Base-by-base conservation (phyloP, 2,888 invertebrate genomes). In the Chrysolina americana region DNA sequence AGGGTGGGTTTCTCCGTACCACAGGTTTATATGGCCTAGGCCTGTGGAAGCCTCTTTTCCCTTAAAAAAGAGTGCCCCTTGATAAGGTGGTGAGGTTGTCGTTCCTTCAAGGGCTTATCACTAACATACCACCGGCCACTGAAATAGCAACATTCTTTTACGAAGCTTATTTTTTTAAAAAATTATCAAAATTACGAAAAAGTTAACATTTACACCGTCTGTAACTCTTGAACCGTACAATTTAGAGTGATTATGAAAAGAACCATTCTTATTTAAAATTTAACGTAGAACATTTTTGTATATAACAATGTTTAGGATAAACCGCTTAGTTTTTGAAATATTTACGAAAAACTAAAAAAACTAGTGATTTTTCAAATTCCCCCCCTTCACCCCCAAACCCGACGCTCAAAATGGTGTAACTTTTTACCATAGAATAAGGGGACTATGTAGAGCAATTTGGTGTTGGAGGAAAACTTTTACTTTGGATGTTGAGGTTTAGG, bases 31-130 rank as follows among this genome's bases (percentile, higher is more conserved):
- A 69, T 69, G 69, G 69, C 69, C 69, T 62, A 62, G 62, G 69
- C 69, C 62, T 59, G 69, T 69, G 69, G 69, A 69, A 69, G 53
- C 56, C 71, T 71, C 65, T 65, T 65, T 71, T 65, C 71, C 56
- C 65, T 56, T 71, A 71, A 71, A 71, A 65, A 71, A 62, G 59
- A 71, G 71, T 62, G 50, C 71, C 71, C 65, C 71, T 71, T 71
- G 64, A 48, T 44, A 64, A 70, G 47, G 17, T 11, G 62, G 17
- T 62, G 63, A 56, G 36, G 50, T 21, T 62, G 44, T 41, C 44
- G 53, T 56, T 68, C 53, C 44, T 70, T 10, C 17, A 50, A 50
- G 48, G 48, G 44, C 65, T 65, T 65, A 65, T 65, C 65, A 65
- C 65, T 65, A 44, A 65, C 66, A 56, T 68, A 68, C 68, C 68